Evolutionary conservation across 1,140 invertebrate species (phyloP).

Genomic region (Aleiodes sp.): DNA sequence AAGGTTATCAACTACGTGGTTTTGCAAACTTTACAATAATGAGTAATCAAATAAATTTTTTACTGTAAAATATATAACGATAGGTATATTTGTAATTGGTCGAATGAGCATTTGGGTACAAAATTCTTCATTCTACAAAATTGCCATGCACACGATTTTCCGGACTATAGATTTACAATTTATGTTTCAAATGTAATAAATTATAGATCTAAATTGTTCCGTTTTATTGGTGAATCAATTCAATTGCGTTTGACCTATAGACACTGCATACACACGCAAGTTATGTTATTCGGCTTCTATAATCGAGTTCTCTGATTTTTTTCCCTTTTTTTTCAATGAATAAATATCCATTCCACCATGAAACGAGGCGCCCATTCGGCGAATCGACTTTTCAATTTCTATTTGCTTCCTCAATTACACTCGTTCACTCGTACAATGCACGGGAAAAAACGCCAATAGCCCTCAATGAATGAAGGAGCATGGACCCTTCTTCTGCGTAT

Average conservation of each 20-base stretch:
- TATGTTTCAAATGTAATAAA: no score
- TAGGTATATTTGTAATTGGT: no score
- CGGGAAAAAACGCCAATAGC: background rate
- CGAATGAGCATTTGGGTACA: no score
- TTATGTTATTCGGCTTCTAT: background rate
- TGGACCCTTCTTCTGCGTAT: constrained; percentile 34
- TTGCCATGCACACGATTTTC: no score
- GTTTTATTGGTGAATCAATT: constrained; percentile 23
- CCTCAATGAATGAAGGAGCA: background rate
- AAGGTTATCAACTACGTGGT: no score
- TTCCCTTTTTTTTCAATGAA: constrained; percentile 39
- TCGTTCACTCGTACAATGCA: constrained; percentile 32
- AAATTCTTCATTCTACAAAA: no score
- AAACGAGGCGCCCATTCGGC: constrained; percentile 40
- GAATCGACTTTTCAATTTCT: constrained; percentile 49
- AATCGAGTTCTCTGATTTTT: constrained; percentile 31
- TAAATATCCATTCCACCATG: constrained; percentile 37
- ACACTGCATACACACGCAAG: background rate
- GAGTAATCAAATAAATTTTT: no score
- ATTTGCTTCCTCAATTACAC: constrained; percentile 52
- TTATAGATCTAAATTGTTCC: no score
- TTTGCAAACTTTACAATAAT: no score
- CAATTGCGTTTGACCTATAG: constrained; percentile 18
- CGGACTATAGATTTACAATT: no score
- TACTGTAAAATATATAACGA: no score